Evolutionary conservation across 2,113 vertebrate species (phyloP).

Genomic region (Tetrax tetrax): DNA sequence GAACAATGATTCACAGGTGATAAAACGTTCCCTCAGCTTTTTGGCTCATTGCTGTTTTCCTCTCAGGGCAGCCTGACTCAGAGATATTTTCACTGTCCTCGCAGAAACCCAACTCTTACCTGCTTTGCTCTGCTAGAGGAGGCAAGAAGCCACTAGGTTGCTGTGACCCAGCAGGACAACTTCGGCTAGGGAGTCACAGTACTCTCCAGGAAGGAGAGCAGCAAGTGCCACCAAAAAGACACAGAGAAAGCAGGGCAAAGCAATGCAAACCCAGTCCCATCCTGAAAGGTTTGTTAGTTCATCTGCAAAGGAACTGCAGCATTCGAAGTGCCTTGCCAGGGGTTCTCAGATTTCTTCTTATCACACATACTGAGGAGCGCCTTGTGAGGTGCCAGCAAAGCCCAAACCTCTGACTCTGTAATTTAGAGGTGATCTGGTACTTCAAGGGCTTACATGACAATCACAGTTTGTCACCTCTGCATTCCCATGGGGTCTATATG

Average conservation of each 20-base stretch:
- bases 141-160: background rate
- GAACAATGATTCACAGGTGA: background rate
- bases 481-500: fast-evolving
- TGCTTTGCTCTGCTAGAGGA: background rate
- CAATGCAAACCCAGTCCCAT: background rate
- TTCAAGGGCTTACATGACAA: background rate
- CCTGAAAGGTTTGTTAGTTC: background rate
- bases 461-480: background rate
- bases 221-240: background rate
- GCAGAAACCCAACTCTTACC: background rate
- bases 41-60: background rate
- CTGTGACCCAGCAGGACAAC: background rate
- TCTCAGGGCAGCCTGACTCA: background rate
- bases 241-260: background rate
- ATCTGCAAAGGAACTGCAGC: background rate
- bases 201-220: background rate
- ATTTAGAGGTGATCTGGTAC: background rate
- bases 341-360: background rate
- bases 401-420: background rate
- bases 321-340: background rate
- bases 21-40: background rate
- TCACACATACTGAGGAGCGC: background rate
- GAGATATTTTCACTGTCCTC: background rate
- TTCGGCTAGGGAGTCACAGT: background rate
- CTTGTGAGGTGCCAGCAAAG: background rate